Evolutionary conservation across 2,888 invertebrate genomes (phyloP).

Genomic region (Marasmarcha lunaedactyla): DNA sequence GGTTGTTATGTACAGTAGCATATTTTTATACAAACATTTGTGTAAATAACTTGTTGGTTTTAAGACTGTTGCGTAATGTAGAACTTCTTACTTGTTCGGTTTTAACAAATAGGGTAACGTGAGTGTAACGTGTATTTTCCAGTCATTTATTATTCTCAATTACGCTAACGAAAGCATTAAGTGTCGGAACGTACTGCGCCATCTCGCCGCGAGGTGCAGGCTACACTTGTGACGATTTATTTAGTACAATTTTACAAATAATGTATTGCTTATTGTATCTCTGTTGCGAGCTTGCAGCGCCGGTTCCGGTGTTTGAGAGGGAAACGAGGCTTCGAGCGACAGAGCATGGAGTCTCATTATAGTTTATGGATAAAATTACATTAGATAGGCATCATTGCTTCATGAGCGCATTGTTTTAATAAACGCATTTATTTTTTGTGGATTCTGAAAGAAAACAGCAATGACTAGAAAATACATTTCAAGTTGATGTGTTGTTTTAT

Average conservation of each 20-base stretch:
- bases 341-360: too few relatives aligned
- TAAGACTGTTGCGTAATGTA: slow-evolving; percentile 69
- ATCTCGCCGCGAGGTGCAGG: slow-evolving; percentile 28
- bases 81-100: slow-evolving; percentile 63
- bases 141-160: slow-evolving; percentile 38
- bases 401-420: too few relatives aligned
- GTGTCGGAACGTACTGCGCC: slow-evolving; percentile 13
- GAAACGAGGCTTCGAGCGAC: too few relatives aligned
- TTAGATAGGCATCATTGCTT: too few relatives aligned
- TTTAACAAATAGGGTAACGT: slow-evolving; percentile 42
- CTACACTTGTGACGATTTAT: slow-evolving; percentile 19
- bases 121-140: slow-evolving; percentile 60
- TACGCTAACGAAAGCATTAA: slow-evolving; percentile 12
- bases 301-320: too few relatives aligned
- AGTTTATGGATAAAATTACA: too few relatives aligned
- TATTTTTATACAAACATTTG: slow-evolving; percentile 64
- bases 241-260: slow-evolving; percentile 21
- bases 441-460: slow-evolving; percentile 32
- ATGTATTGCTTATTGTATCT: neutral
- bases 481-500: slow-evolving; percentile 56
- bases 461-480: slow-evolving; percentile 67
- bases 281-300: neutral
- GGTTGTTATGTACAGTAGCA: slow-evolving; percentile 64
- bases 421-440: slow-evolving; percentile 21
- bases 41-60: slow-evolving; percentile 65